These are phyloP conservation scores for Diorhabda elongata DNA, from an alignment of 1,140 invertebrate species.

Conservation along the genomic window DNA sequence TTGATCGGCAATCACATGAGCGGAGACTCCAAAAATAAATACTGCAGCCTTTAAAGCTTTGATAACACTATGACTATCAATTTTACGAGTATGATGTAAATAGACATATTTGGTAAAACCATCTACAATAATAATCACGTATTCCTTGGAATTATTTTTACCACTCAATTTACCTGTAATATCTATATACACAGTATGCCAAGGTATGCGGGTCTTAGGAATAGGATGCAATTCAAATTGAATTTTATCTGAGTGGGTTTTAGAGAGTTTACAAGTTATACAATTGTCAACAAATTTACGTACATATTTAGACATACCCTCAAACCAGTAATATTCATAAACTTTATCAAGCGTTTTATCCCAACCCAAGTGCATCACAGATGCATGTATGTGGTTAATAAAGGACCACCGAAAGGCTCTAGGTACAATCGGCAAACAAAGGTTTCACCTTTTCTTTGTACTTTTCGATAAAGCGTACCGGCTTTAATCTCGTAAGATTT, in stretches of 20 bases:
- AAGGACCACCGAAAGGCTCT: conserved; percentile 7
- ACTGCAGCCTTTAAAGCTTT: neutral
- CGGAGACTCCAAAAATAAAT: conserved; percentile 21
- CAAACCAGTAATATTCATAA: neutral
- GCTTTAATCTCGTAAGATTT: no score
- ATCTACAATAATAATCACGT: conserved; percentile 44
- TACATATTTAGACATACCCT: no score
- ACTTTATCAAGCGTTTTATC: neutral
- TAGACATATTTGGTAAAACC: conserved; percentile 39
- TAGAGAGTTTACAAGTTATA: no score
- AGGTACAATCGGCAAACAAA: neutral
- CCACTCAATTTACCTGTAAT: no score
- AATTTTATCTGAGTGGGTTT: no score
- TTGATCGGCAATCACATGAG: conserved; percentile 26
- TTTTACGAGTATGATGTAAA: neutral
- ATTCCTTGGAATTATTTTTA: neutral
- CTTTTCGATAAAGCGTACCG: neutral
- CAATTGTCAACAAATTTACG: no score
- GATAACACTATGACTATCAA: neutral
- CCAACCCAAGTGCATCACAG: conserved; percentile 4
- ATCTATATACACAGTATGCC: no score
- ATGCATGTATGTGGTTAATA: neutral
- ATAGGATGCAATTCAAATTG: no score
- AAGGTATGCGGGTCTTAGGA: no score
- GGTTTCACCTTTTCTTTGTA: conserved; percentile 2